Base-by-base conservation (phyloP, 2,797 vertebrate genomes). In the Diplodus sargus region DNA sequence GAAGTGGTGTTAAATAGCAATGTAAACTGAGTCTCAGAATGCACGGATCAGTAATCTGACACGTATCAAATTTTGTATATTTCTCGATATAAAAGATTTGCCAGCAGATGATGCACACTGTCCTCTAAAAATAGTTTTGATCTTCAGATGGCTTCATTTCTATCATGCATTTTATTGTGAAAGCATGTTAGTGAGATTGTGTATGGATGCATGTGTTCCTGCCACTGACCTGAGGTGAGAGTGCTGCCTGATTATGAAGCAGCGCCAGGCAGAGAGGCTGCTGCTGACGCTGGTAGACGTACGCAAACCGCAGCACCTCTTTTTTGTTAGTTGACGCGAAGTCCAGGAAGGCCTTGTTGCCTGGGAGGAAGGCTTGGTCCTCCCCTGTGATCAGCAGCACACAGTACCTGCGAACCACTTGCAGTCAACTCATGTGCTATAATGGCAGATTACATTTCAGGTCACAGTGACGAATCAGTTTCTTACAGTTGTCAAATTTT, bases 271-370 rank as follows among this genome's bases (percentile, higher is more conserved):
- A 95, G 17, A 99, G 96, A 8, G 97, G 95, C 0, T 92, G 95
- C 92, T 99, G 98, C 51, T 95, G 95, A 1, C 81, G 92, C 6
- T 94, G 96, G 72, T 96, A 96, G 78, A 97, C 85, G 0, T 99
- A 96, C n/a, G 96, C 95, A 34, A 99, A 99, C 34, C 96, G 95
- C 85, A 99, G 87, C 0, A 97, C 96, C 53, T 98, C 98, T 74
- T 96, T 97, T 0, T 92, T 96, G 93, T 98, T 99, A 57, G 95
- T 93, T 43, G 96, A 86, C 1, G 98, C 98, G 6, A 99, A 98
- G 22, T 96, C 94, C 83, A 99, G 85, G 93, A 99, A 99, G 0
- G 97, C 95, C 51, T 96, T 95, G 0, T 97, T 98, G 47, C 95
- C 92, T 0, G 92, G 79, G 0, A 88, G 85, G 70, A 95, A 93